Evolutionary conservation across 2,888 invertebrate genomes (phyloP), one percentile per base, ranked within the genome.

Genomic region (Bugula neritina): DNA sequence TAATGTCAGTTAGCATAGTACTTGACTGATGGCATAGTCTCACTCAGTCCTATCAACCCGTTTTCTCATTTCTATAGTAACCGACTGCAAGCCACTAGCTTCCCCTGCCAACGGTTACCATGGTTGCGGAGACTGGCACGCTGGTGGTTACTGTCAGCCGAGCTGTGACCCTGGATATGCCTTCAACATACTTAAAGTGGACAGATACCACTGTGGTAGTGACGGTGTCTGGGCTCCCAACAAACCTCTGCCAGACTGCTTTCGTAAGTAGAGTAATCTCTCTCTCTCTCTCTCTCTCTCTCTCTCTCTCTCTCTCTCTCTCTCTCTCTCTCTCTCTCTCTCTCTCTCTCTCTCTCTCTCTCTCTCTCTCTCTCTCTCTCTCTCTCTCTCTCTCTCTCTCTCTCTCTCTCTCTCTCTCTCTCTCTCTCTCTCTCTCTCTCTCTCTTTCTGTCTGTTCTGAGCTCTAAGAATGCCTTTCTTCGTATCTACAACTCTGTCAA

Each of bases 181-280:
- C 5, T 63, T 63, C 31, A 25, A 63, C 63, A 34, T 17, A 25
- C 63, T 10, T 31, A 21, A 13, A 10, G 29, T 31, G 10, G 27
- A 10, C 29, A 63, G 63, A 3, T 63, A 63, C 31, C 63, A 63
- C 63, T 63, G 63, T 31, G 31, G 29, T 25, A 31, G 10, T 31
- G 63, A 63, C n/a, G 63, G 29, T 25, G 31, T 31, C 31, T 63
- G 63, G 63, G 27, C 31, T n/a, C 63, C 63, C 10, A 25, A 21
- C 2, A 31, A 31, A 13, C 5, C 63, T 63, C 63, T 63, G 3
- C 63, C 63, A 2, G 31, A 63, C 21, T 63, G 63, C n/a, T 63
- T 25, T 31, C 63, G 79, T 79, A 74, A 71, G 73, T 73, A 43
- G 57, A 69, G 35, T 55, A 55, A 5, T 72, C 0, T 25, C 35